A percentile compares a stretch with the other conserved stretches of the same genome.
Evolutionary conservation across 2,888 invertebrate species (phyloP).

Genomic region (Cremastinae sp.): DNA sequence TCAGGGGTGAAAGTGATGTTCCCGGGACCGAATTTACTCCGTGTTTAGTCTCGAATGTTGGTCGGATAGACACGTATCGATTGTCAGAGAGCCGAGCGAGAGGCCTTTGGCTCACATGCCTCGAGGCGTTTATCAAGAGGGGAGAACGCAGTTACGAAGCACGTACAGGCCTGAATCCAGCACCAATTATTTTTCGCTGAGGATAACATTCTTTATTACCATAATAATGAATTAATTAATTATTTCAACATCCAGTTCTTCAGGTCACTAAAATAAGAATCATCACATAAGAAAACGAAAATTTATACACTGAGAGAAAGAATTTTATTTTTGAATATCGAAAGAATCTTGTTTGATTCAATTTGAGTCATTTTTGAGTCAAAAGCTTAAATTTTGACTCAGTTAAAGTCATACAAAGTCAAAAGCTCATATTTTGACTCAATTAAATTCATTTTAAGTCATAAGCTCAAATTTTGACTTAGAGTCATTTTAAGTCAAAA

Average conservation of each 20-base stretch:
- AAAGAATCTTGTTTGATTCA: too few species aligned
- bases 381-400: too few species aligned
- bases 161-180: not conserved
- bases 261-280: not conserved
- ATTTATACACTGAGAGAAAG: not conserved
- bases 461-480: too few species aligned
- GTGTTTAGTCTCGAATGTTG: constrained; percentile 12
- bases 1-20: constrained; percentile 4
- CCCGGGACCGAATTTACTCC: constrained; percentile 3
- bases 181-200: not conserved
- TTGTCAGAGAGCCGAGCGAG: too few species aligned
- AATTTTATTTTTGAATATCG: too few species aligned
- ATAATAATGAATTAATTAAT: too few species aligned
- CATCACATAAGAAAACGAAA: not conserved
- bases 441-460: too few species aligned
- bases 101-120: not conserved
- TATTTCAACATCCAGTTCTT: not conserved
- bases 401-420: too few species aligned
- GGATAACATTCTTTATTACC: too few species aligned
- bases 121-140: constrained; percentile 1
- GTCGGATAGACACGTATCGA: constrained; percentile 1
- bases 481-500: too few species aligned
- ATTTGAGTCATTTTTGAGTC: too few species aligned
- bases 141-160: not conserved
- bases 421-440: too few species aligned